phyloP scores from a whole-genome alignment of 2,113 vertebrate species.

The Hydrochoerus hydrochaeris region DNA sequence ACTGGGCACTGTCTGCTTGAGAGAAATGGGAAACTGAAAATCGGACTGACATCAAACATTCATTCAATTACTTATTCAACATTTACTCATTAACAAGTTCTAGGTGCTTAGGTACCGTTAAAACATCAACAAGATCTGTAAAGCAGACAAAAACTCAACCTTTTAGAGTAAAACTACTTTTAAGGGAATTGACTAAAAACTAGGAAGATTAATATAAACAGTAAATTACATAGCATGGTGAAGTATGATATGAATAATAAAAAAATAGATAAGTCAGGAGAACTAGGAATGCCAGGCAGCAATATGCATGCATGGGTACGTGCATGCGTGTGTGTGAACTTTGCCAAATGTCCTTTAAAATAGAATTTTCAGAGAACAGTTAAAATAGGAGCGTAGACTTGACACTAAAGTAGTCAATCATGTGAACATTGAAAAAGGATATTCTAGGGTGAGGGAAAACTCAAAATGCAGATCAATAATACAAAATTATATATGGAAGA shows the following conservation, averaged over 20 bases:
- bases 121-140: background rate
- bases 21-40: background rate
- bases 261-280: background rate
- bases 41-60: background rate
- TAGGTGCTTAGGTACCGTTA: background rate
- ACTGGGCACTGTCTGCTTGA: background rate
- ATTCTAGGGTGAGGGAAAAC: background rate
- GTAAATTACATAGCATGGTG: background rate
- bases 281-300: background rate
- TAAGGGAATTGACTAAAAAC: background rate
- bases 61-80: background rate
- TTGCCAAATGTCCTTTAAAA: background rate
- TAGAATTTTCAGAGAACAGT: background rate
- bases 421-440: background rate
- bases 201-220: background rate
- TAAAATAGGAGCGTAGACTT: background rate
- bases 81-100: background rate
- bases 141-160: background rate
- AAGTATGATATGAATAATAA: background rate
- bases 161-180: background rate
- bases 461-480: background rate
- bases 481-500: background rate
- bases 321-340: background rate
- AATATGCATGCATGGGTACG: background rate
- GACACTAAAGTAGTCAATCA: too few species aligned